These are phyloP conservation scores for Pagetopsis macropterus DNA, from an alignment of 2,797 vertebrate genomes.

Conservation along the genomic window DNA sequence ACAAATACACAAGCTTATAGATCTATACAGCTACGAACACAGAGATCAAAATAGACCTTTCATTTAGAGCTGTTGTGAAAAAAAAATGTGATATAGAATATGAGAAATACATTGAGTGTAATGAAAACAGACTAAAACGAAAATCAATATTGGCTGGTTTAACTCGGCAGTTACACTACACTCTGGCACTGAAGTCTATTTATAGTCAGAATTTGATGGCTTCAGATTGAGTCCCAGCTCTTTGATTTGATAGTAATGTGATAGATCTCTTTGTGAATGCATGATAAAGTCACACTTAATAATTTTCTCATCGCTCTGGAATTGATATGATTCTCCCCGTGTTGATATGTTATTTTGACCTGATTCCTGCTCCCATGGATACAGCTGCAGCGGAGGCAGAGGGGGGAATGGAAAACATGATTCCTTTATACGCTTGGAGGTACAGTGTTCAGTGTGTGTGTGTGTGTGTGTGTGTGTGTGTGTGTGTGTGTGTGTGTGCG, in stretches of 20 bases:
- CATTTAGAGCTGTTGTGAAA: background rate
- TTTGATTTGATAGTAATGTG: constrained; percentile 22
- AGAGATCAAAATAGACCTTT: background rate
- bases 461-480: constrained; percentile 35
- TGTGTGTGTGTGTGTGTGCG: constrained; percentile 32
- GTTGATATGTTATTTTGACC: constrained; percentile 66
- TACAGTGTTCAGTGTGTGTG: constrained; percentile 26
- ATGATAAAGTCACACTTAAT: constrained; percentile 21
- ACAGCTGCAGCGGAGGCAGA: constrained; percentile 51
- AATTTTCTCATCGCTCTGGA: constrained; percentile 29
- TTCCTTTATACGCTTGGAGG: constrained; percentile 48
- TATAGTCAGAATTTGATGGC: constrained; percentile 8
- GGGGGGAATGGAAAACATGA: constrained; percentile 65
- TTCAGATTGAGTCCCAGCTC: constrained; percentile 6
- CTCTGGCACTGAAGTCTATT: constrained; percentile 6
- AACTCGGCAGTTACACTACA: background rate
- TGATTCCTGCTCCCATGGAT: constrained; percentile 69
- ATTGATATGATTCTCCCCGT: constrained; percentile 47
- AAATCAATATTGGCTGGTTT: background rate
- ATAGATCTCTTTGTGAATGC: background rate
- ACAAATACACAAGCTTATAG: background rate
- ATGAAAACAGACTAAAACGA: background rate
- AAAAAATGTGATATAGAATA: background rate
- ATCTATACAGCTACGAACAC: background rate
- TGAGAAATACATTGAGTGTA: background rate